Conservation (phyloP, 23 tunicate genomes). For the Diplosoma virens region DNA sequence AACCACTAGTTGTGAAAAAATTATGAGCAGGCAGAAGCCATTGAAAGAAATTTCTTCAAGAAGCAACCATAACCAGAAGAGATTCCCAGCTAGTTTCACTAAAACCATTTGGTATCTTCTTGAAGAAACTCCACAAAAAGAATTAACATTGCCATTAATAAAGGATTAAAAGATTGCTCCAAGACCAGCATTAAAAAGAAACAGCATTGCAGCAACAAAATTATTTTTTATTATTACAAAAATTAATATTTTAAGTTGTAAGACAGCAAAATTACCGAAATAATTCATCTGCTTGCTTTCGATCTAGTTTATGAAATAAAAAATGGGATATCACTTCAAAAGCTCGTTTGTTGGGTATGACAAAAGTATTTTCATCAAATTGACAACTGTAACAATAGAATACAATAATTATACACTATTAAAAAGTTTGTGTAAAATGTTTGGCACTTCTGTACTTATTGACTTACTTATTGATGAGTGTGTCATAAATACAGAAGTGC, state of each 20-base stretch:
- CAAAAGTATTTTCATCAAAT: constrained; percentile 43
- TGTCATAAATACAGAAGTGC: too few relatives aligned
- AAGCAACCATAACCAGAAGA: too few relatives aligned
- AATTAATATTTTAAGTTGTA: background rate
- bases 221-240: background rate
- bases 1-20: too few relatives aligned
- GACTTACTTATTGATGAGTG: too few relatives aligned
- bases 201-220: too few relatives aligned
- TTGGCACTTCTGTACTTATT: background rate
- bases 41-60: too few relatives aligned
- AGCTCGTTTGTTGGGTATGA: constrained; percentile 60
- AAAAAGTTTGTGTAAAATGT: background rate
- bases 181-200: too few relatives aligned
- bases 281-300: constrained; percentile 31
- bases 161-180: too few relatives aligned
- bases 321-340: constrained; percentile 47
- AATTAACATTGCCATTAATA: background rate
- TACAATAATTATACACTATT: background rate
- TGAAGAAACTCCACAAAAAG: too few relatives aligned
- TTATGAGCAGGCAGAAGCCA: too few relatives aligned
- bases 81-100: too few relatives aligned
- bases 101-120: too few relatives aligned
- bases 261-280: constrained; percentile 12
- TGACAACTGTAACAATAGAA: constrained; percentile 27
- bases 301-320: constrained; percentile 34